Evolutionary conservation across 2,113 vertebrate species (phyloP).

Genomic region (Parus major): DNA sequence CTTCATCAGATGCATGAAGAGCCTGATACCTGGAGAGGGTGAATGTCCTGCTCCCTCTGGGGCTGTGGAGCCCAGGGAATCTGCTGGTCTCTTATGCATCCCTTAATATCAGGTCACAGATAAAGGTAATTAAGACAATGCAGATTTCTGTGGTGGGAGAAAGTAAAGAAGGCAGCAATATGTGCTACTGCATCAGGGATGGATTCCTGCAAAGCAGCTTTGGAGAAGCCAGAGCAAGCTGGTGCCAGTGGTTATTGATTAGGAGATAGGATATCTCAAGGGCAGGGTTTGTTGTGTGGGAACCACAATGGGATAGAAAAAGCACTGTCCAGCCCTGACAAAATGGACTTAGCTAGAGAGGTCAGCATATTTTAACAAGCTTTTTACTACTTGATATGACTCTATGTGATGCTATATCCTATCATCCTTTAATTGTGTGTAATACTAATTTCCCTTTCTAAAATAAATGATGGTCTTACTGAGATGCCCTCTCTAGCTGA

Average conservation of each 20-base stretch:
- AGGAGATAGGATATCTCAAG: background rate
- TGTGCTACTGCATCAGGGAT: background rate
- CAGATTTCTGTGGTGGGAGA: background rate
- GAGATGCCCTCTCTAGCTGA: background rate
- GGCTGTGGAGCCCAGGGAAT: background rate
- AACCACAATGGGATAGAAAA: background rate
- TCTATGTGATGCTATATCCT: background rate
- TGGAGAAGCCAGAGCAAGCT: background rate
- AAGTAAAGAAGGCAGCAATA: background rate
- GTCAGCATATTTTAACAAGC: background rate
- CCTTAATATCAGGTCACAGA: background rate
- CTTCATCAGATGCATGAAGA: rapidly evolving
- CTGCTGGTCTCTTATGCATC: background rate
- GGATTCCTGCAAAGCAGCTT: background rate
- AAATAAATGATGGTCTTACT: background rate
- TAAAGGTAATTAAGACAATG: background rate
- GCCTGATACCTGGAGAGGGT: background rate
- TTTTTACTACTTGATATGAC: background rate
- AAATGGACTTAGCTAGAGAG: background rate
- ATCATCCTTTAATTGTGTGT: background rate
- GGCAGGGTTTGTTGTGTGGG: background rate
- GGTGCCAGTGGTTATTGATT: slow-evolving; percentile 18
- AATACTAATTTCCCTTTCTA: background rate
- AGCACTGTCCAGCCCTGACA: background rate
- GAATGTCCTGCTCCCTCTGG: background rate